Base-by-base conservation (phyloP, 2,113 vertebrate genomes). In the Ceyx cyanopectus region DNA sequence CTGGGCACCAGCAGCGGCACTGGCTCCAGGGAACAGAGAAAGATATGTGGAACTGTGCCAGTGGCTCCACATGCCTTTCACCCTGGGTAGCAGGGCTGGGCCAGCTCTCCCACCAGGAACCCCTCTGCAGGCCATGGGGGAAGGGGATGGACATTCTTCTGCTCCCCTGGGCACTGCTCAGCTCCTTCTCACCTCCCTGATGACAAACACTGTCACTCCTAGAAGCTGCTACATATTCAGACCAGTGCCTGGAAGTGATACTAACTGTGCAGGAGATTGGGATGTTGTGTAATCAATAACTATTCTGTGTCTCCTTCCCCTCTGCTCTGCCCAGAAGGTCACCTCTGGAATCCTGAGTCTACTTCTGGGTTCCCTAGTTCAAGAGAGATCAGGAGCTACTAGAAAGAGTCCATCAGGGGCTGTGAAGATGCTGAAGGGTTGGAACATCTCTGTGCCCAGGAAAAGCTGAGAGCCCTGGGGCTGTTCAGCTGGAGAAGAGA, bases 151-250 rank as follows among this genome's bases (percentile, higher is more conserved):
- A 16, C 10, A 12, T 34, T 34, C 46, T 10, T 18, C 34, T 58
- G 27, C 30, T 69, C 1, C 1, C 34, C 6, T 1, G 1, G 14
- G 41, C 9, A 8, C 26, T 4, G 3, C 30, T 58, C n/a, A 98
- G 97, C 98, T 97, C 91, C 97, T 97, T 95, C 97, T 98, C 2
- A 94, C 92, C 93, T 98, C 97, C 21, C 96, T 66, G 0, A 97
- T 23, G 57, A 32, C 92, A 85, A 20, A 97, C 2, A 14, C 97
- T 97, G 75, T 97, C 95, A 17, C 96, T 43, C 20, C 34, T 40
- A 24, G n/a, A 1, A 22, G 3, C 51, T 23, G n/a, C 18, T 37
- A 9, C 22, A 51, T 10, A 9, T 43, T 50, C 67, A 62, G 40
- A 54, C 9, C 1, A 2, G 7, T 10, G n/a, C 10, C 18, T 40